A percentile compares a stretch with the other conserved stretches of the same genome.
phyloP scores from a whole-genome alignment of 2,797 vertebrate species.

The Epinephelus coioides region DNA sequence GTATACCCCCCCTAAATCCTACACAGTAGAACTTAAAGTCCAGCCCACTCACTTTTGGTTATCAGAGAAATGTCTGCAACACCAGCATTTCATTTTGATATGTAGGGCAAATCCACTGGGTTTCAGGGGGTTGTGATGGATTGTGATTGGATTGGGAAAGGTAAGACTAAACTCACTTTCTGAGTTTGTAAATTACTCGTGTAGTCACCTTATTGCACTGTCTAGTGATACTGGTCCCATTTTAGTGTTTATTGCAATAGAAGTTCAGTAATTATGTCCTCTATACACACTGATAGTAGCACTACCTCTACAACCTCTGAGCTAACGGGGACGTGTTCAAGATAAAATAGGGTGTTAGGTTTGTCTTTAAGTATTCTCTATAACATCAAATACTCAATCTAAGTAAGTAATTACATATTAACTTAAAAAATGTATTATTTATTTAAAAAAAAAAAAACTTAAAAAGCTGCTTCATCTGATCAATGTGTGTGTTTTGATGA shows the following conservation, averaged over 20 bases:
- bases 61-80: background rate
- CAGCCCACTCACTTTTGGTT: background rate
- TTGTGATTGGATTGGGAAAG: background rate
- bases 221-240: background rate
- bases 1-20: no score
- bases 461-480: background rate
- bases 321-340: background rate
- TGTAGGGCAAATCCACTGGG: background rate
- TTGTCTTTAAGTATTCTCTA: background rate
- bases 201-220: background rate
- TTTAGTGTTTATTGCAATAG: constrained; percentile 8
- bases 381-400: background rate
- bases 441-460: background rate
- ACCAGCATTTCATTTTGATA: background rate
- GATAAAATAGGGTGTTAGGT: background rate
- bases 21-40: background rate
- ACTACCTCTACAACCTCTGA: background rate
- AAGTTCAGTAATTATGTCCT: background rate
- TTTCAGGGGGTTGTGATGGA: no score
- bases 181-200: background rate
- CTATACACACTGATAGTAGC: background rate
- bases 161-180: background rate
- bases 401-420: background rate
- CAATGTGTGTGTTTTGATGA: background rate
- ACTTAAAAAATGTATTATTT: background rate